Evolutionary conservation across 1,140 invertebrate genomes (phyloP).

Genomic region (Trichonephila clavipes): DNA sequence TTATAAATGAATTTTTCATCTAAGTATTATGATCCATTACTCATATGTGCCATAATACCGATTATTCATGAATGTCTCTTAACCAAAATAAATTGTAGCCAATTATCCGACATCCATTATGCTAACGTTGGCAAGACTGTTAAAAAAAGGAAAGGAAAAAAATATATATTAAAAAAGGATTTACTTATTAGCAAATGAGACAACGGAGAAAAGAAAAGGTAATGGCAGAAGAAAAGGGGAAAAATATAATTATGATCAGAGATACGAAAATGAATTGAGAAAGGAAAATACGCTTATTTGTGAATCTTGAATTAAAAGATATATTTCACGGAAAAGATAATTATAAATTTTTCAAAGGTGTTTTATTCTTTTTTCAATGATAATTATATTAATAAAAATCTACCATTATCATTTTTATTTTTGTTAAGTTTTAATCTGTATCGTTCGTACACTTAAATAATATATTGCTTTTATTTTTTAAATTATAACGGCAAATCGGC

Average conservation of each 20-base stretch:
- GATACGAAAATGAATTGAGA: slow-evolving; percentile 8
- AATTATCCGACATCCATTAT: slow-evolving; percentile 54
- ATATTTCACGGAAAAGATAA: neutral
- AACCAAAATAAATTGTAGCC: slow-evolving; percentile 55
- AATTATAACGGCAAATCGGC: too few species aligned
- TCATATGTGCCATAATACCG: slow-evolving; percentile 1
- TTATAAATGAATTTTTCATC: neutral
- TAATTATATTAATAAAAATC: too few species aligned
- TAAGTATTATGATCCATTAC: slow-evolving; percentile 9
- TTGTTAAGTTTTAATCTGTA: too few species aligned
- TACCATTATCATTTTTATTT: too few species aligned
- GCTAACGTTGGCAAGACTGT: slow-evolving; percentile 2
- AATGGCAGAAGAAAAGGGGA: neutral
- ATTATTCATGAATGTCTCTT: slow-evolving; percentile 13
- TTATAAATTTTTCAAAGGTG: neutral
- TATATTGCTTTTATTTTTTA: too few species aligned
- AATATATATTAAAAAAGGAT: neutral
- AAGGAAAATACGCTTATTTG: neutral
- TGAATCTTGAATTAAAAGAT: slow-evolving; percentile 31
- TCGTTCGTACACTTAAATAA: too few species aligned
- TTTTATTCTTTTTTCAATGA: neutral
- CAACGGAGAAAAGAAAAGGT: neutral
- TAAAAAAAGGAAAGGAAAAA: neutral
- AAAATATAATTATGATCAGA: neutral
- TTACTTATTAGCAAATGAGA: neutral